Percentiles rank a stretch among this genome's conserved stretches.
Conservation (phyloP, 1,140 invertebrate species). For the Bacillus rossius region DNA sequence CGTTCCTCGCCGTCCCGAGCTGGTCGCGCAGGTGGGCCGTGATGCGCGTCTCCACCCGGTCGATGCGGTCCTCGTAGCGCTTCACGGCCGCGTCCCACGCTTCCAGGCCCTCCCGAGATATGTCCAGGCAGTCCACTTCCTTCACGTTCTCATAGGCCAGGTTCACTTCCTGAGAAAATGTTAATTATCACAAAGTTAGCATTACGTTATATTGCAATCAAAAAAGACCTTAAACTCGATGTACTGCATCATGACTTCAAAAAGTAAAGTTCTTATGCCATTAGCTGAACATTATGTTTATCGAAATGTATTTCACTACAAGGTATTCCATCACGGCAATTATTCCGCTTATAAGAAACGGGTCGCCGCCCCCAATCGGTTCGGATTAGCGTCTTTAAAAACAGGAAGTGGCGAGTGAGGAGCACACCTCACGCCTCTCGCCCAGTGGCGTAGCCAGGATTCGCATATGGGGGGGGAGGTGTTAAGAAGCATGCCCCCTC, state of each 20-base stretch:
- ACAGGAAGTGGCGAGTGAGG: no score
- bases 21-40: conserved; percentile 95
- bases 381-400: no score
- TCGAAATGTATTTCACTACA: no score
- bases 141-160: conserved; percentile 98
- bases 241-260: no score
- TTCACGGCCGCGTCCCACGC: conserved; percentile 96
- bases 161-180: conserved; percentile 69
- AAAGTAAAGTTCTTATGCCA: background rate
- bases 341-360: no score
- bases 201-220: background rate
- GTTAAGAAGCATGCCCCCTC: no score
- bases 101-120: conserved; percentile 92
- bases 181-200: background rate
- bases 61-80: conserved; percentile 94
- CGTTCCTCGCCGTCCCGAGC: conserved; percentile 95
- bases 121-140: conserved; percentile 97
- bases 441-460: no score
- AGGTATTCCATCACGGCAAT: no score
- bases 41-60: conserved; percentile 94
- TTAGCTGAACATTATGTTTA: background rate
- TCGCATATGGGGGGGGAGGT: no score
- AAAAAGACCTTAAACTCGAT: background rate
- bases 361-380: no score
- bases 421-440: no score